Conservation (phyloP, 2,113 vertebrate species). For the Gallinago media region DNA sequence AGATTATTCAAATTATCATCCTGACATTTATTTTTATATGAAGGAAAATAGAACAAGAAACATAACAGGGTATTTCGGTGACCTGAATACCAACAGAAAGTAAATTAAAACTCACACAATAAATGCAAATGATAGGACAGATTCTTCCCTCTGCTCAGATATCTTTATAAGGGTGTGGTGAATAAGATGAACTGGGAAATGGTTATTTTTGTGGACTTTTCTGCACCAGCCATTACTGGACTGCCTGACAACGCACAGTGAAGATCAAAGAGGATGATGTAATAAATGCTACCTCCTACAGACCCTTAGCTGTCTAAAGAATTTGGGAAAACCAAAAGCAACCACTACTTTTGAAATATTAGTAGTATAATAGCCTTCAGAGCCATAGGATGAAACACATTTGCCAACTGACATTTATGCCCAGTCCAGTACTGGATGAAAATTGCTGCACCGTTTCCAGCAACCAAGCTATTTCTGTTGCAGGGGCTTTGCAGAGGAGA, state of each 20-base stretch:
- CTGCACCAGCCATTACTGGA: neutral
- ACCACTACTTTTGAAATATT: neutral
- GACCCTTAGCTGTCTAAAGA: neutral
- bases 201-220: neutral
- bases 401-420: neutral
- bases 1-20: constrained; percentile 37
- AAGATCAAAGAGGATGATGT: neutral
- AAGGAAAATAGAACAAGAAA: constrained; percentile 44
- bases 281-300: neutral
- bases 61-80: constrained; percentile 5
- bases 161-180: neutral
- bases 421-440: neutral
- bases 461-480: neutral
- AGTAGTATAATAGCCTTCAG: neutral
- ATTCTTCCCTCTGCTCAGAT: neutral
- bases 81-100: constrained; percentile 22
- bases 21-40: constrained; percentile 56
- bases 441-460: neutral
- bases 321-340: neutral
- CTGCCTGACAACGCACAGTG: neutral
- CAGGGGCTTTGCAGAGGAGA: neutral
- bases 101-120: constrained; percentile 41
- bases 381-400: neutral
- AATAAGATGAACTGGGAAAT: neutral
- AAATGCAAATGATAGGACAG: neutral